Evolutionary conservation across 2,888 invertebrate genomes (phyloP), one percentile per base, ranked within the genome.

Genomic region (Synanthedon vespiformis): DNA sequence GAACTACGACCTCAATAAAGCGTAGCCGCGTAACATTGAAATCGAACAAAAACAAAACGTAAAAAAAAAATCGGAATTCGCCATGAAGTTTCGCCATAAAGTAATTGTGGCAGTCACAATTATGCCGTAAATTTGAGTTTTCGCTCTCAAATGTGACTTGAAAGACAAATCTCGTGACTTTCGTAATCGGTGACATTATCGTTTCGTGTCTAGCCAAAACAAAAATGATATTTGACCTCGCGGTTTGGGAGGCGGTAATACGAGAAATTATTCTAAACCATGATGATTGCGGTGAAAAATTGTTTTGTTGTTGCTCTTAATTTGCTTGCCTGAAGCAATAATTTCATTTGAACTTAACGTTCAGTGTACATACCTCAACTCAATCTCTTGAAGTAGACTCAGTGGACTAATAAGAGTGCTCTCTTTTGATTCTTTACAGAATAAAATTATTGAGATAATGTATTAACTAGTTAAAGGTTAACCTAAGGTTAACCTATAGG

Each of bases 151-250:
- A 74, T 79, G 77, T 77, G 76, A 72, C 72, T 79, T 68, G 64
- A 70, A 34, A 34, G 67, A 68, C 68, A 67, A 63, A 65, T 67
- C 65, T 77, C 82, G 83, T 82, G 83, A 81, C 81, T 85, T 77
- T 81, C 68, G 82, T 72, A 85, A 85, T 74, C 63, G 67, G 72
- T 72, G 75, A 77, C 79, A 77, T 77, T 79, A 77, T 74, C 66
- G 72, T 73, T 73, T 77, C 80, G 80, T 81, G 81, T 77, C 77
- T 74, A 62, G 72, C 78, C 77, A 77, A 81, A 80, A 79, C 73
- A 77, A 73, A 74, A 77, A 72, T 70, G 61, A 65, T 56, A 56
- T 67, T 70, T 76, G 83, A 83, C 82, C 83, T 80, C 79, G 81
- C 65, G 61, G 64, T 65, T 64, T 66, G 61, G 66, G 65, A 44